Evolutionary conservation across 2,797 vertebrate genomes (phyloP).

Genomic region (Hoplostethus mediterraneus): DNA sequence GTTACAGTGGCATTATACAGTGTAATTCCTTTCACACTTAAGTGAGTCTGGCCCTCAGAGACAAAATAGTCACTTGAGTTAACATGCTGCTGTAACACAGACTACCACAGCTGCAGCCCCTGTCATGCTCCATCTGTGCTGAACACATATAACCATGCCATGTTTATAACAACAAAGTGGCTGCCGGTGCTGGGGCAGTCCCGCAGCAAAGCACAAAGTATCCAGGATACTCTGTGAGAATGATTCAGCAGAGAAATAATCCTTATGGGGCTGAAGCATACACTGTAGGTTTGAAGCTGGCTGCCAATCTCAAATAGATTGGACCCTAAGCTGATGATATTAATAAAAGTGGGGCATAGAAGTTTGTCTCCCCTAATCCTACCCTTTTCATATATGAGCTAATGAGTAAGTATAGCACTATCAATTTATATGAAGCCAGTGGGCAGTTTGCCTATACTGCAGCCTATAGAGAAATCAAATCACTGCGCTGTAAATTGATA

Average conservation of each 20-base stretch:
- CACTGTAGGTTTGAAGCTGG: slow-evolving; percentile 61
- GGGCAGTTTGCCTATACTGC: neutral
- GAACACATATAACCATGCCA: slow-evolving; percentile 34
- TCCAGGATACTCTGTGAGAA: slow-evolving; percentile 37
- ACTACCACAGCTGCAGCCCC: slow-evolving; percentile 46
- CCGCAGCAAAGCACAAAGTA: slow-evolving; percentile 45
- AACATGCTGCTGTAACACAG: slow-evolving; percentile 22
- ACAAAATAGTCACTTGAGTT: slow-evolving; percentile 51
- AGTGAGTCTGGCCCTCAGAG: slow-evolving; percentile 36
- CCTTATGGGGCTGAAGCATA: slow-evolving; percentile 53
- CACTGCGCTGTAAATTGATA: slow-evolving; percentile 7
- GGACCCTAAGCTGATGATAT: slow-evolving; percentile 58
- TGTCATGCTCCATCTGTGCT: slow-evolving; percentile 54
- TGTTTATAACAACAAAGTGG: slow-evolving; percentile 39
- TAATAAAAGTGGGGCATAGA: slow-evolving; percentile 54
- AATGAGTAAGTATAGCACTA: slow-evolving; percentile 20
- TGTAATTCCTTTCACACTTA: slow-evolving; percentile 39
- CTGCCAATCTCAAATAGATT: slow-evolving; percentile 64
- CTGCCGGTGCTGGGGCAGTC: slow-evolving; percentile 29
- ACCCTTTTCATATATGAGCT: slow-evolving; percentile 50
- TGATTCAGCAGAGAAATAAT: slow-evolving; percentile 61
- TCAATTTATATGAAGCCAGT: slow-evolving; percentile 9
- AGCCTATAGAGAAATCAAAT: slow-evolving; percentile 13
- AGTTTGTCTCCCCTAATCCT: slow-evolving; percentile 51
- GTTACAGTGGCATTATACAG: slow-evolving; percentile 36